Evolutionary conservation across 1,140 invertebrate species (phyloP).

Genomic region (roundworm (Caenorhabditis elegans)): WBcel235 BX284603.4:4912501-4913000

Average conservation of each 20-base stretch:
- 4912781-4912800: neutral
- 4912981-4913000: neutral
- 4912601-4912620: neutral
- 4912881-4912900: neutral
- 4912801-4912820: neutral
- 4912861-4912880: neutral
- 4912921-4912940: conserved; percentile 9
- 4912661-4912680: too few relatives aligned
- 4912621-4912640: too few relatives aligned
- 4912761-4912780: conserved; percentile 19
- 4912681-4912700: too few relatives aligned
- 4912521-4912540: neutral
- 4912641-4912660: too few relatives aligned
- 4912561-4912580: too few relatives aligned
- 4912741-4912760: neutral
- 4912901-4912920: neutral
- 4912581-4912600: neutral
- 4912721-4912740: neutral
- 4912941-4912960: neutral
- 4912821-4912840: neutral
- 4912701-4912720: neutral
- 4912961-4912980: neutral
- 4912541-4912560: neutral
- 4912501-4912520: neutral
- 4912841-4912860: neutral